Evolutionary conservation across 2,797 vertebrate species (phyloP), one percentile per base, ranked within the genome.

Genomic region (Sternotherus odoratus): DNA sequence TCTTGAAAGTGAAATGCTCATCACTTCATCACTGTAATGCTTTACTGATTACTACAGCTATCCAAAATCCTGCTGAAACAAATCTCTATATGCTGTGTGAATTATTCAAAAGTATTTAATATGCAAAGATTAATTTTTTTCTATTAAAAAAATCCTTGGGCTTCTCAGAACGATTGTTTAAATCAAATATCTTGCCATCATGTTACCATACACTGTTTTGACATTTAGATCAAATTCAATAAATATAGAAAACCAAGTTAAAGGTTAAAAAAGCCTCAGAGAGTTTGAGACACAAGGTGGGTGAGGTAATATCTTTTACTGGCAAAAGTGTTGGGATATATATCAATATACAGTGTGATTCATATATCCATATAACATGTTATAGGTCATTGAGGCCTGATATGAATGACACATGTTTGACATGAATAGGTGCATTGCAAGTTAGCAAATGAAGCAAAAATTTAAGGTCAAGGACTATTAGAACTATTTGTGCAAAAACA

Each of bases 221-320:
- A 60, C 74, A 79, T 90, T 93, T 81, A 89, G 11, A 87, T 79
- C 13, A 9, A 77, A 79, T 36, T 75, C 13, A 84, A 66, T 57
- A 26, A 94, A 89, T 53, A 85, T 33, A 60, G 77, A 86, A 79
- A 88, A 82, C 87, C 53, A 50, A 88, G 66, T 7, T 75, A 33
- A 85, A 88, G 4, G 83, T 30, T 28, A 88, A 85, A 92, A 92
- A 85, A 72, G 80, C 8, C 83, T 83, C 17, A 56, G 88, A 81
- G 72, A 48, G 21, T 72, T 23, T 51, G 60, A 63, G 60, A 63
- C 8, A 66, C n/a, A 36, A 66, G 33, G n/a, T 66, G 33, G 33
- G 17, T n/a, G 63, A 66, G 17, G 63, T 66, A 66, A 36, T 66
- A 66, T 36, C n/a, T 66, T 66, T 66, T 66, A 66, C n/a, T 36